Percentiles rank a stretch among this genome's conserved stretches.
Conservation (phyloP, 2,113 vertebrate species). For the Coracopsis vasa region DNA sequence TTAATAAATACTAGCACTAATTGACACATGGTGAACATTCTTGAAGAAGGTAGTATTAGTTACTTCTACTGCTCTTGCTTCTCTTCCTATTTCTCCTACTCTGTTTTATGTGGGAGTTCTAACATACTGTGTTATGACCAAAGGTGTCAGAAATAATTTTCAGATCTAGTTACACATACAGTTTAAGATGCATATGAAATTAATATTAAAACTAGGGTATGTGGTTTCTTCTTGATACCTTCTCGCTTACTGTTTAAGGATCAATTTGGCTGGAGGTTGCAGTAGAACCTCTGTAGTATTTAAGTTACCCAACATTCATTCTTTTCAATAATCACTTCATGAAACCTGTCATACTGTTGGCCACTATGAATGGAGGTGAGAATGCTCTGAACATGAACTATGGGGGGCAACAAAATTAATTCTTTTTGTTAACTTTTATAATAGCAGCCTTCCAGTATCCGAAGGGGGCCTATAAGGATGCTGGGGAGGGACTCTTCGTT, state of each 20-base stretch:
- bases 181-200: neutral
- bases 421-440: neutral
- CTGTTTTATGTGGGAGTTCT: neutral
- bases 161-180: neutral
- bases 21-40: neutral
- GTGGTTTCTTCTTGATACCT: neutral
- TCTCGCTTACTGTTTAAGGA: neutral
- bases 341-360: neutral
- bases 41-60: neutral
- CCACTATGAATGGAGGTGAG: neutral
- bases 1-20: neutral
- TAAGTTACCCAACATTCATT: neutral
- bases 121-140: neutral
- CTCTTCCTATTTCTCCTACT: neutral
- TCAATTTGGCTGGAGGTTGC: neutral
- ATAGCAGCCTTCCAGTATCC: too few species aligned
- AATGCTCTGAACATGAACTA: neutral
- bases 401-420: neutral
- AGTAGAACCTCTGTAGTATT: neutral
- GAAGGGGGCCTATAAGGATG: too few species aligned
- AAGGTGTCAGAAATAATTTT: neutral
- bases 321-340: neutral
- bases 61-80: neutral
- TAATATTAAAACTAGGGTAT: neutral
- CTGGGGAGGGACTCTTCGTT: too few species aligned